Conservation (phyloP, 1,140 invertebrate species). For the Macrobrachium rosenbergii region DNA sequence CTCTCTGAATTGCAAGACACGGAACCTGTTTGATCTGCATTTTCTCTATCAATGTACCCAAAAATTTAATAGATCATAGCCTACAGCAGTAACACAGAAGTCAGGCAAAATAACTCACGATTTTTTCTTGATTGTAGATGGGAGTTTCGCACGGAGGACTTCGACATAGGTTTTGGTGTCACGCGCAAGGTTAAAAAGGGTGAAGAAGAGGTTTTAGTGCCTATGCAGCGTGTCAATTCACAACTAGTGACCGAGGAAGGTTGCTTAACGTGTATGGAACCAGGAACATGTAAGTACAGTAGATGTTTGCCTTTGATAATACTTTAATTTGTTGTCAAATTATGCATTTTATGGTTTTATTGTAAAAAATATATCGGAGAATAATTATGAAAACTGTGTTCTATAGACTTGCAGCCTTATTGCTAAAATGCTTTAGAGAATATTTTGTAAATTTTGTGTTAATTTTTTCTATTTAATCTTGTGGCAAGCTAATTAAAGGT, state of each 20-base stretch:
- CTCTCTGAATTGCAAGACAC: too few species aligned
- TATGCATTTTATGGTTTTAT: background rate
- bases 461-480: background rate
- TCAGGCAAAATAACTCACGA: background rate
- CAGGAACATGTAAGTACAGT: conserved; percentile 52
- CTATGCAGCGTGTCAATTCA: conserved; percentile 56
- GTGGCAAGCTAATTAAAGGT: too few species aligned
- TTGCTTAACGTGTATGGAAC: conserved; percentile 44
- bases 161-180: conserved; percentile 56
- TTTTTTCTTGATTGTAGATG: conserved; percentile 19
- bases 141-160: conserved; percentile 56
- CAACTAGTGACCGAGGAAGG: conserved; percentile 58
- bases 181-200: conserved; percentile 49
- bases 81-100: too few species aligned
- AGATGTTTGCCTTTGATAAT: too few species aligned
- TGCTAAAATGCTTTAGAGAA: too few species aligned
- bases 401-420: too few species aligned
- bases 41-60: too few species aligned
- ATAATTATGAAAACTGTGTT: too few species aligned
- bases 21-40: too few species aligned
- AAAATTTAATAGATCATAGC: too few species aligned
- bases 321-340: background rate
- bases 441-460: too few species aligned
- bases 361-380: too few species aligned
- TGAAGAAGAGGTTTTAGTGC: conserved; percentile 46